Conservation (phyloP, 2,888 invertebrate genomes). For the Spodoptera exigua region DNA sequence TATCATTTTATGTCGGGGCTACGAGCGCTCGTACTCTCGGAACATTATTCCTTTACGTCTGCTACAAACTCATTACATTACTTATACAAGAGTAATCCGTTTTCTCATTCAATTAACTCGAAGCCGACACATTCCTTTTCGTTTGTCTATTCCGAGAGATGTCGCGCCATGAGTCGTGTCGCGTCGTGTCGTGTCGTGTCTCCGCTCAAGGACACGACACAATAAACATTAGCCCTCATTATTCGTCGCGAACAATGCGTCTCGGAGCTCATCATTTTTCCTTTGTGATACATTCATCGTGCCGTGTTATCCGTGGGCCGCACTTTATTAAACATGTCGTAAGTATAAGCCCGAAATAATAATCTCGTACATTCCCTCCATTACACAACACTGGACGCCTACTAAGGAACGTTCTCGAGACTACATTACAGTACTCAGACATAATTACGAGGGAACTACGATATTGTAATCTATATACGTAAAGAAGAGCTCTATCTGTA, state of each 20-base stretch:
- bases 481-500: too few relatives aligned
- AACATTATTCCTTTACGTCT: conserved; percentile 4
- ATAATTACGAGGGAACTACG: too few relatives aligned
- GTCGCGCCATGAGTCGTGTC: neutral
- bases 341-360: conserved; percentile 34
- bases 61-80: conserved; percentile 41
- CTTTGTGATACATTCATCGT: conserved; percentile 46
- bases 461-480: too few relatives aligned
- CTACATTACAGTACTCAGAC: conserved; percentile 21
- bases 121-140: conserved; percentile 20
- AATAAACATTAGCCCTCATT: conserved; percentile 54
- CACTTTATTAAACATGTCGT: conserved; percentile 48
- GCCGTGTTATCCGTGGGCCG: conserved; percentile 21
- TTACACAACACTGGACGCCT: conserved; percentile 25
- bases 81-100: conserved; percentile 28
- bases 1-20: conserved; percentile 16
- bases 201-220: conserved; percentile 18
- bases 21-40: conserved; percentile 2
- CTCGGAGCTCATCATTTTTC: conserved; percentile 50
- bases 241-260: conserved; percentile 47
- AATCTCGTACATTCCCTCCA: conserved; percentile 33
- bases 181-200: conserved; percentile 2
- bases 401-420: conserved; percentile 27
- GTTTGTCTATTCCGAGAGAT: conserved; percentile 20
- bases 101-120: conserved; percentile 36